Base-by-base conservation (phyloP, 2,797 vertebrate genomes). In the Corythornis leucogaster region DNA sequence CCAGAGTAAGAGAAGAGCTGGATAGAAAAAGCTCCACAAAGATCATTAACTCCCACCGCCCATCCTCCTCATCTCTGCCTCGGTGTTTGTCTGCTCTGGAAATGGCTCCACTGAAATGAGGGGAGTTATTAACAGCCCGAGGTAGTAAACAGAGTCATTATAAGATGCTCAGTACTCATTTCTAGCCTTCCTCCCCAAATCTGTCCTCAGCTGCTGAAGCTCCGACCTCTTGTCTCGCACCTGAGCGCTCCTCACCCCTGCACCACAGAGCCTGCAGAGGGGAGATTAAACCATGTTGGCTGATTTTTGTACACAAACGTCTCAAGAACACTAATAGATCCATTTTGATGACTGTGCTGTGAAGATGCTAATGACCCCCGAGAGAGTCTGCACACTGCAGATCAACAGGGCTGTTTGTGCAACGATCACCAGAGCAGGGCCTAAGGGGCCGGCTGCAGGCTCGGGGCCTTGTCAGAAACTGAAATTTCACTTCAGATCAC, bases 401-500 rank as follows among this genome's bases (percentile, higher is more conserved):
- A 85, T 92, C 82, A 86, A 55, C 55, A 31, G 38, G 86, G 57
- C 38, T 90, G 22, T 79, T 86, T 84, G 35, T 54, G 57, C 51
- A 83, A 63, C 33, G 63, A 69, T 67, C 75, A 76, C 88, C 71
- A 91, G 77, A 75, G 58, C 43, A 58, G 7, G n/a, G 80, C 76
- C 85, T 75, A 73, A 89, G 59, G 35, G 76, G 91, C 89, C 2
- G 10, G 46, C n/a, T 79, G 42, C 68, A 91, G 64, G 40, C 54
- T 74, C 68, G 43, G n/a, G 67, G 25, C 26, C 40, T 43, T 62
- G 33, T 51, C 89, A 61, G 38, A 91, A 90, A 76, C 24, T 58
- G 31, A 85, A 84, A 84, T 92, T 92, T 81, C 22, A 92, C 80
- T 90, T 78, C 43, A 80, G 91, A 71, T 69, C 20, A 15, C 85